Base-by-base conservation (phyloP, 2,888 invertebrate species). In the Stenodera caucasica region DNA sequence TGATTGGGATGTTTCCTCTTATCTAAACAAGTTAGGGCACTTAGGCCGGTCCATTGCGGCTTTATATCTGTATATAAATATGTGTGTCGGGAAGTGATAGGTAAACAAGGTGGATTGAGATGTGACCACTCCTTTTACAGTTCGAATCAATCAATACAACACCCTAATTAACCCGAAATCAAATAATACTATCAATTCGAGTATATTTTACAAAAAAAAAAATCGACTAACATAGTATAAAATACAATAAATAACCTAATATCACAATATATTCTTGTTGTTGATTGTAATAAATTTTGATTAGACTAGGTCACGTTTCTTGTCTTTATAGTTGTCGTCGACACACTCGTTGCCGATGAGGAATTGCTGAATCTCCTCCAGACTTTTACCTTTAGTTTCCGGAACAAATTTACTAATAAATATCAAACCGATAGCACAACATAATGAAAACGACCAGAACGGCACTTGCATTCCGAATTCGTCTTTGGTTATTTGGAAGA, bases 311-410 rank as follows among this genome's bases (percentile, higher is more conserved):
- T 54, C 55, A 11, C 40, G 50, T 37, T 56, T 59, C 54, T 63
- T 59, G n/a, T 53, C 32, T 11, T 58, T 33, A 12, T 55, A 51
- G 26, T 58, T 45, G 37, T 14, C 15, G 15, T 55, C 45, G 56
- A 65, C 29, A 23, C 14, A 8, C 4, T 40, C 18, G 12, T 74
- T 69, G 5, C 84, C 83, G 64, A 83, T 82, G 15, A 89, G 78
- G 55, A 85, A 83, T 21, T 86, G 84, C 72, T 79, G 79, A 18
- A 82, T 80, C 66, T 81, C 81, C 55, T 79, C 78, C 5, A 81
- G 68, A 12, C 76, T 79, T 64, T 80, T 81, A 0, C 79, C 80
- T 63, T 80, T 81, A 0, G 82, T 82, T 67, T 82, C 82, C 5
- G 81, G 82, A 0, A 81, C 75, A 45, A 76, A 74, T 18, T 70